A percentile compares a stretch with the other conserved stretches of the same genome.
Conservation (phyloP, 2,888 invertebrate genomes). For the Pteria penguin region DNA sequence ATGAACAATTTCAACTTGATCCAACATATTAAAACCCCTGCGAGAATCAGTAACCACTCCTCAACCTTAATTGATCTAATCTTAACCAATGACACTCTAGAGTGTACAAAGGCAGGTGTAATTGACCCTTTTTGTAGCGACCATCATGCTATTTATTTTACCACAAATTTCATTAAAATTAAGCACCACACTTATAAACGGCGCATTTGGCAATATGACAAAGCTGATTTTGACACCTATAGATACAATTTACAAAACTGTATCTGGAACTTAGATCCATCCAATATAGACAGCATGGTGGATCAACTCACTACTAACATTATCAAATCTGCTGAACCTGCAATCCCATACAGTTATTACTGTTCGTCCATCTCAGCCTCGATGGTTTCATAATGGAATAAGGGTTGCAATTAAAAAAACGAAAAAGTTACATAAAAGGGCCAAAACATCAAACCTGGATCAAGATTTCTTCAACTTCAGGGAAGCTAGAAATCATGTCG, state of each 20-base stretch:
- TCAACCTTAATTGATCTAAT: background rate
- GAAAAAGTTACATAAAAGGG: background rate
- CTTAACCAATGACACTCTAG: background rate
- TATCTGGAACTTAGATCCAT: background rate
- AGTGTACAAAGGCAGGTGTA: background rate
- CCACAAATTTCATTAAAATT: background rate
- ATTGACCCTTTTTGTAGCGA: background rate
- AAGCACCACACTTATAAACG: background rate
- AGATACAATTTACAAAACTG: background rate
- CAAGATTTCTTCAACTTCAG: background rate
- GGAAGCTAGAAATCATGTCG: background rate
- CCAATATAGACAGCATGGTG: background rate
- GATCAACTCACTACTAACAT: background rate
- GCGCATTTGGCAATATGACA: background rate
- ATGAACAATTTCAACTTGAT: background rate
- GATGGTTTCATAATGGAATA: background rate
- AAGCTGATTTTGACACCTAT: background rate
- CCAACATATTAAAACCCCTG: background rate
- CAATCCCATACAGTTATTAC: background rate
- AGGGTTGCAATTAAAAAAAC: background rate
- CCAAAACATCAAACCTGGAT: background rate
- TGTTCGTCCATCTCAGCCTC: background rate
- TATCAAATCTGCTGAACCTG: background rate
- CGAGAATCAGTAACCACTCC: background rate
- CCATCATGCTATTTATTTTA: background rate